phyloP scores from a whole-genome alignment of 2,888 invertebrate species.

The Stenchaetothrips biformis region DNA sequence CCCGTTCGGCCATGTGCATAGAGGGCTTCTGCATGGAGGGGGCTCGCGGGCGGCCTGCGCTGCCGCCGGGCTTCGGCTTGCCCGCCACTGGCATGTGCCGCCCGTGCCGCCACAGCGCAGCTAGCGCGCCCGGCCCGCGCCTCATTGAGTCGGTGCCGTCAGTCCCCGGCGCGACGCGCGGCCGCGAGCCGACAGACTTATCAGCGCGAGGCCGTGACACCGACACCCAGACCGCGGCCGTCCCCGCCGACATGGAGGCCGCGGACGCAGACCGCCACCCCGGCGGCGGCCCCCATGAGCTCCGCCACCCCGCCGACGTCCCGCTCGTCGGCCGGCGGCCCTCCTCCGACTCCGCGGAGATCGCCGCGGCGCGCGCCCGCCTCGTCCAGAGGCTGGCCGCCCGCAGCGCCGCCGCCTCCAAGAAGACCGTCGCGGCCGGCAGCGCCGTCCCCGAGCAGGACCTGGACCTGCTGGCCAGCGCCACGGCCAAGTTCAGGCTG shows the following conservation, averaged over 20 bases:
- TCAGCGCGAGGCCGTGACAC: neutral
- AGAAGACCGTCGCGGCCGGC: neutral
- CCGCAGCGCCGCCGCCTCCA: neutral
- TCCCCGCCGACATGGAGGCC: neutral
- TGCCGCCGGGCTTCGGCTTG: neutral
- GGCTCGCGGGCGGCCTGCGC: neutral
- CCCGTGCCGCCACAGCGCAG: no score
- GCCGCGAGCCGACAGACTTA: neutral
- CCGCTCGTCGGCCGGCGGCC: no score
- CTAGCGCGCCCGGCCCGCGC: neutral
- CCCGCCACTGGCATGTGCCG: neutral
- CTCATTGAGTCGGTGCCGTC: neutral
- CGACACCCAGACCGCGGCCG: neutral
- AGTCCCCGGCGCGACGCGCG: neutral
- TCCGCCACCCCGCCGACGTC: no score
- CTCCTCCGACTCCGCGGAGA: neutral
- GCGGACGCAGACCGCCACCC: neutral
- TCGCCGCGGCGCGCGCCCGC: neutral
- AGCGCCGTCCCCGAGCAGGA: neutral
- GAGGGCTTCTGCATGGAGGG: slow-evolving; percentile 4
- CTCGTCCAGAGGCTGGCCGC: neutral
- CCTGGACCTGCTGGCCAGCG: neutral
- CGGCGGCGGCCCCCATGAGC: no score
- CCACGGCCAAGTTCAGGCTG: neutral
- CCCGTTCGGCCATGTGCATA: neutral